Percentiles rank a stretch among this genome's conserved stretches.
Evolutionary conservation across 2,113 vertebrate species (phyloP).

Genomic region (Orcinus orca): DNA sequence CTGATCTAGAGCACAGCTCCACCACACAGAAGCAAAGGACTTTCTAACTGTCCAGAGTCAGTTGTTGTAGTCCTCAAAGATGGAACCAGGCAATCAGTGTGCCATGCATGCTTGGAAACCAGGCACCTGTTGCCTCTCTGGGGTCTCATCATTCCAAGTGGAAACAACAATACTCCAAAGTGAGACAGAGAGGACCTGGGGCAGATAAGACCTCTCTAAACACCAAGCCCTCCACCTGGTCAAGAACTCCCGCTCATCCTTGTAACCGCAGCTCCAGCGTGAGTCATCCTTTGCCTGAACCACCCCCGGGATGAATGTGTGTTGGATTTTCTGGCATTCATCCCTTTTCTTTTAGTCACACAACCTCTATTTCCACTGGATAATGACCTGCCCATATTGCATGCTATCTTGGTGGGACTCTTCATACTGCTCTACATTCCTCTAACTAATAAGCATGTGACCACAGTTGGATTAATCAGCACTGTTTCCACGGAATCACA

Average conservation of each 20-base stretch:
- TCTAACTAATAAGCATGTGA: background rate
- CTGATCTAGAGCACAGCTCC: background rate
- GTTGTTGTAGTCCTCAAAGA: accelerated
- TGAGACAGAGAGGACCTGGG: background rate
- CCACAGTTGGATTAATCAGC: background rate
- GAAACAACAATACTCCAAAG: background rate
- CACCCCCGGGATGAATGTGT: background rate
- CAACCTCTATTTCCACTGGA: background rate
- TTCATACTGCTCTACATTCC: background rate
- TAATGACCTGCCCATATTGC: too few species aligned
- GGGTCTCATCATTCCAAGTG: background rate
- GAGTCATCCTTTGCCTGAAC: background rate
- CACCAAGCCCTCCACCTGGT: background rate
- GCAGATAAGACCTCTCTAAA: background rate
- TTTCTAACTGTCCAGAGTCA: background rate
- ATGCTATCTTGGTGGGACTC: background rate
- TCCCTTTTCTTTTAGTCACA: background rate
- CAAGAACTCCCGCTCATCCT: background rate
- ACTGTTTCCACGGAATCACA: background rate
- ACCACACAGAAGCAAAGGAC: background rate
- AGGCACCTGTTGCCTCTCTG: background rate
- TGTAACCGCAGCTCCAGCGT: accelerated
- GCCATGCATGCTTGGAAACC: background rate
- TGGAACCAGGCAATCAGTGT: background rate
- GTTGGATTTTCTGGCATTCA: background rate